phyloP scores from a whole-genome alignment of 2,113 vertebrate species.

The Brachyhypopomus occidentalis region DNA sequence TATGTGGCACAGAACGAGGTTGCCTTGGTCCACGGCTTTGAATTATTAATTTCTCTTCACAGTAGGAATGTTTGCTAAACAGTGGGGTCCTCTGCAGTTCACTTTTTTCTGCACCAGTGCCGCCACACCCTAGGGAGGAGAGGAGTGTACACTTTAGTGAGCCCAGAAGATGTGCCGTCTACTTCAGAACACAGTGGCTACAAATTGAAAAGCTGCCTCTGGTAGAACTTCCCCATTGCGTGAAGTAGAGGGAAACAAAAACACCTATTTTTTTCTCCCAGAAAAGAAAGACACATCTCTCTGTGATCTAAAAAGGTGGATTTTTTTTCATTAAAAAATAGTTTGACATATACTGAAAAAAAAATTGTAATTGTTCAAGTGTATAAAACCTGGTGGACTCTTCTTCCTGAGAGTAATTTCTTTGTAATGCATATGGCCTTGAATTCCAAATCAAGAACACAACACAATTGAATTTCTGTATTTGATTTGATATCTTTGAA shows the following conservation, averaged over 20 bases:
- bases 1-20: slow-evolving; percentile 74
- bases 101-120: slow-evolving; percentile 80
- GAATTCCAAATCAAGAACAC: too few species aligned
- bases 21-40: slow-evolving; percentile 75
- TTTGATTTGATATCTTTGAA: too few species aligned
- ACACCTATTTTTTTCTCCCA: not conserved
- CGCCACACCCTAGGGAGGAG: slow-evolving; percentile 69
- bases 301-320: not conserved
- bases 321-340: not conserved
- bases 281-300: not conserved
- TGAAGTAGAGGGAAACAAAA: not conserved
- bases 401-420: too few species aligned
- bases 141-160: slow-evolving; percentile 72
- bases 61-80: slow-evolving; percentile 81
- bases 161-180: slow-evolving; percentile 64
- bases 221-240: not conserved
- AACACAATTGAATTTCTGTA: too few species aligned
- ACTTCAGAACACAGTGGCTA: slow-evolving; percentile 64
- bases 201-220: slow-evolving; percentile 59
- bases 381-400: too few species aligned
- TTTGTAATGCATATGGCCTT: too few species aligned
- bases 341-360: slow-evolving; percentile 1
- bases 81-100: slow-evolving; percentile 80
- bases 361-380: too few species aligned
- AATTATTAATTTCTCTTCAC: slow-evolving; percentile 82